phyloP scores from a whole-genome alignment of 1,140 invertebrate genomes.

The Ips typographus region DNA sequence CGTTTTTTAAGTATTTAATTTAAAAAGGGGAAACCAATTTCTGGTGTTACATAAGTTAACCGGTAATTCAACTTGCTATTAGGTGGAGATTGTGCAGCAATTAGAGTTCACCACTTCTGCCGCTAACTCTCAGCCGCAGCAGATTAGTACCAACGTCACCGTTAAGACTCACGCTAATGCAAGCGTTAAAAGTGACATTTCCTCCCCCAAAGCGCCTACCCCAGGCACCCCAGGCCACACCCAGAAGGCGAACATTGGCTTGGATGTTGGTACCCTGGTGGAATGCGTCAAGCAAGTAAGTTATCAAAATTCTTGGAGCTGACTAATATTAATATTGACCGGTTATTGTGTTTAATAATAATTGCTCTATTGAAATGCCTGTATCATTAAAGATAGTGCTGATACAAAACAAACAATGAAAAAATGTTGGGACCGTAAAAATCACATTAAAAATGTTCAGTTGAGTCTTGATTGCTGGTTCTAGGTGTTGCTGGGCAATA shows the following conservation, averaged over 20 bases:
- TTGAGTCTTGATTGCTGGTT: too few relatives aligned
- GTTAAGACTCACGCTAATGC: constrained; percentile 84
- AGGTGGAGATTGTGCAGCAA: constrained; percentile 86
- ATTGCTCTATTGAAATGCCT: too few relatives aligned
- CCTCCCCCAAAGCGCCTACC: constrained; percentile 56
- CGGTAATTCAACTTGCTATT: neutral
- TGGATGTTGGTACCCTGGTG: constrained; percentile 62
- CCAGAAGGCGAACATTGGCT: constrained; percentile 44
- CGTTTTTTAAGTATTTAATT: too few relatives aligned
- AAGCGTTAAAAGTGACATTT: constrained; percentile 74
- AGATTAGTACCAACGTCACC: constrained; percentile 90
- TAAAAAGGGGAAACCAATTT: neutral
- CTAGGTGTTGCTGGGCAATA: too few relatives aligned
- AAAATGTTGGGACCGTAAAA: too few relatives aligned
- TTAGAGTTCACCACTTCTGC: constrained; percentile 82
- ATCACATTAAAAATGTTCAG: too few relatives aligned
- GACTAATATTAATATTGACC: too few relatives aligned
- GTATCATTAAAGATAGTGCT: too few relatives aligned
- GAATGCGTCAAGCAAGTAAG: constrained; percentile 80
- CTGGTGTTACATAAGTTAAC: neutral
- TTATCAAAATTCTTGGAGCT: too few relatives aligned
- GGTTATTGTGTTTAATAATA: too few relatives aligned
- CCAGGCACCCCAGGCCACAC: constrained; percentile 42
- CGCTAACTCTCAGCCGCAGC: constrained; percentile 80
- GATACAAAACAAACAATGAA: too few relatives aligned